Conservation (phyloP, 2,888 invertebrate genomes). For the Leucophenga maculata region DNA sequence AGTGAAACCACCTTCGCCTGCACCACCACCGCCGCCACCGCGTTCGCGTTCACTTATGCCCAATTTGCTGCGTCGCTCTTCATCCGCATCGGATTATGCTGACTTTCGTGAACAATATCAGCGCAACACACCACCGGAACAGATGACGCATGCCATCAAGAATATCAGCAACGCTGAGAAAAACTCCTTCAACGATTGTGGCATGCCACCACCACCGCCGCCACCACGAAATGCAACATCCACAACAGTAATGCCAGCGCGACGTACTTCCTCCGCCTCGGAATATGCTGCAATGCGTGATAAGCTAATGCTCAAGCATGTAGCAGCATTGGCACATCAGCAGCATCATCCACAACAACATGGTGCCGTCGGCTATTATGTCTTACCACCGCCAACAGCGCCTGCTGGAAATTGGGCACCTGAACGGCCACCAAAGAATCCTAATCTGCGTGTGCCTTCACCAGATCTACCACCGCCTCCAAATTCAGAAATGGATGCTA, state of each 20-base stretch:
- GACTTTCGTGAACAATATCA: constrained; percentile 69
- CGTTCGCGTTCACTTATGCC: constrained; percentile 69
- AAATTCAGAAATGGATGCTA: constrained; percentile 61
- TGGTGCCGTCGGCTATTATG: constrained; percentile 11
- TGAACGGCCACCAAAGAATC: constrained; percentile 85
- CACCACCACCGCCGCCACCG: constrained; percentile 71
- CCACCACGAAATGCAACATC: constrained; percentile 66
- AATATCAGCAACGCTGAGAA: constrained; percentile 70
- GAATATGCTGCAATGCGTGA: constrained; percentile 76
- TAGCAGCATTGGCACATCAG: constrained; percentile 67
- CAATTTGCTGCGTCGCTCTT: constrained; percentile 74
- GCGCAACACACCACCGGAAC: constrained; percentile 43
- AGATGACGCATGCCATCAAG: constrained; percentile 47
- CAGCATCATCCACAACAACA: constrained; percentile 69
- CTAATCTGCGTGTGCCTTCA: constrained; percentile 75
- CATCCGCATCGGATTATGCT: constrained; percentile 81
- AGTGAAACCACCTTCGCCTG: constrained; percentile 66
- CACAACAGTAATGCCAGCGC: constrained; percentile 48
- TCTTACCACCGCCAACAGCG: constrained; percentile 71
- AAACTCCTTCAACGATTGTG: constrained; percentile 70
- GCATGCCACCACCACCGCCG: constrained; percentile 73
- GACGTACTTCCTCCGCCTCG: constrained; percentile 79
- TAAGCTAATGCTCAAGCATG: constrained; percentile 67
- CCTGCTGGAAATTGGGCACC: constrained; percentile 81
- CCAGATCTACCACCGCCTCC: constrained; percentile 72